Evolutionary conservation across 2,888 invertebrate species (phyloP).

Genomic region (Cerceris rybyensis): DNA sequence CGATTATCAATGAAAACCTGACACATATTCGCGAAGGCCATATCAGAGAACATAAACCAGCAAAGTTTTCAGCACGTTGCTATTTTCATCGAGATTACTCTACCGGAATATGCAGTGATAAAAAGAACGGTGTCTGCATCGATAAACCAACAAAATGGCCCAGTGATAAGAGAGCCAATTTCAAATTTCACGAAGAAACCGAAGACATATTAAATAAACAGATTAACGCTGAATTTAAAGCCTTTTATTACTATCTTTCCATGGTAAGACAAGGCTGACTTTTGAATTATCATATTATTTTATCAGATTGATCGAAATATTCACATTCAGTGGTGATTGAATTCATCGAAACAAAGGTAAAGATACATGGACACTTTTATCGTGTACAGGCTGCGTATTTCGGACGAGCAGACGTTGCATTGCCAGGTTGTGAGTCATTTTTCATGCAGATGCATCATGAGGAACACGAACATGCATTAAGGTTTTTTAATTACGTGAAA

Average conservation of each 20-base stretch:
- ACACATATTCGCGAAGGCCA: background rate
- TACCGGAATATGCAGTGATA: background rate
- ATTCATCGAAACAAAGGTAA: background rate
- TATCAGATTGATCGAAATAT: background rate
- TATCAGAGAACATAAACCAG: background rate
- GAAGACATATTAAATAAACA: conserved; percentile 84
- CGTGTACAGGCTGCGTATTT: conserved; percentile 78
- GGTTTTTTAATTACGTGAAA: conserved; percentile 82
- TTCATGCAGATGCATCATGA: conserved; percentile 83
- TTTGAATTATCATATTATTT: background rate
- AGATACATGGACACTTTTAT: background rate
- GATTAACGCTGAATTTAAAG: conserved; percentile 84
- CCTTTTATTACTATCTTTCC: conserved; percentile 85
- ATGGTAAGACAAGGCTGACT: conserved; percentile 81
- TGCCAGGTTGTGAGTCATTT: conserved; percentile 80
- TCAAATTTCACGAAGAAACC: conserved; percentile 81
- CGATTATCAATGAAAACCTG: background rate
- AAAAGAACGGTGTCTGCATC: conserved; percentile 30
- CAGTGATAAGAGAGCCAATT: conserved; percentile 62
- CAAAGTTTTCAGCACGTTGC: background rate
- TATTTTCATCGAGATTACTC: background rate
- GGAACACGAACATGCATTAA: conserved; percentile 82
- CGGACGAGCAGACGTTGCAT: conserved; percentile 81
- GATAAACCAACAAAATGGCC: conserved; percentile 68
- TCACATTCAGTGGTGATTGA: too few species aligned